These are phyloP conservation scores for Helicorthomorpha holstii DNA, from an alignment of 1,140 invertebrate genomes.

Conservation along the genomic window DNA sequence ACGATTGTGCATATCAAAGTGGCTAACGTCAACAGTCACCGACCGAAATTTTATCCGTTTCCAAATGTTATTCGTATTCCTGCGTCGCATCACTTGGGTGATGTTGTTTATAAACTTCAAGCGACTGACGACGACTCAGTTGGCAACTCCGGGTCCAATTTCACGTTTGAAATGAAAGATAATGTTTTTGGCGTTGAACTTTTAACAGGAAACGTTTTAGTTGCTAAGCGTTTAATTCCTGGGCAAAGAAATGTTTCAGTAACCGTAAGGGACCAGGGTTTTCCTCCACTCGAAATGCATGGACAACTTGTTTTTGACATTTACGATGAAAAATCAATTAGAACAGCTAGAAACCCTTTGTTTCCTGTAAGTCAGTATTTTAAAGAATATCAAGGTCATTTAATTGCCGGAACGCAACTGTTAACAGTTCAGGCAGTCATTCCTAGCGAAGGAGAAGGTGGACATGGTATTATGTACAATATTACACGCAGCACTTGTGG, in stretches of 20 bases:
- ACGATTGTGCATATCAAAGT: constrained; percentile 2
- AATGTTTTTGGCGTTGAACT: constrained; percentile 74
- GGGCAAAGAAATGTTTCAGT: constrained; percentile 84
- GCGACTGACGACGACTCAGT: constrained; percentile 82
- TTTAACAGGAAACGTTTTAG: constrained; percentile 63
- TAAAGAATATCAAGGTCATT: neutral
- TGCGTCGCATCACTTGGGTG: constrained; percentile 60
- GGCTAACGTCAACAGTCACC: constrained; percentile 2
- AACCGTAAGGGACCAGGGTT: constrained; percentile 83
- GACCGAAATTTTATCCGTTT: constrained; percentile 5
- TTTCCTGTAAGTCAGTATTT: neutral
- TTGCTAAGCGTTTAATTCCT: constrained; percentile 63
- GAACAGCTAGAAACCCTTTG: neutral
- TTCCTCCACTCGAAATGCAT: constrained; percentile 46
- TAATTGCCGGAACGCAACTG: neutral
- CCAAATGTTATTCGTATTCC: constrained; percentile 1
- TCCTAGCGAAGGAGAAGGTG: neutral
- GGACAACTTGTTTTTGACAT: neutral
- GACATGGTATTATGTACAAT: no score
- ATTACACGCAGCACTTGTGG: neutral
- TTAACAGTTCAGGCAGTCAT: neutral
- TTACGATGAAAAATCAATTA: constrained; percentile 3
- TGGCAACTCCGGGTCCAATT: constrained; percentile 69
- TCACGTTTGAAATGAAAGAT: constrained; percentile 26
- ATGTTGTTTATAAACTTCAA: constrained; percentile 63